Percentiles rank a stretch among this genome's conserved stretches.
phyloP scores from a whole-genome alignment of 2,888 invertebrate genomes.

The Uloborus plumipes region DNA sequence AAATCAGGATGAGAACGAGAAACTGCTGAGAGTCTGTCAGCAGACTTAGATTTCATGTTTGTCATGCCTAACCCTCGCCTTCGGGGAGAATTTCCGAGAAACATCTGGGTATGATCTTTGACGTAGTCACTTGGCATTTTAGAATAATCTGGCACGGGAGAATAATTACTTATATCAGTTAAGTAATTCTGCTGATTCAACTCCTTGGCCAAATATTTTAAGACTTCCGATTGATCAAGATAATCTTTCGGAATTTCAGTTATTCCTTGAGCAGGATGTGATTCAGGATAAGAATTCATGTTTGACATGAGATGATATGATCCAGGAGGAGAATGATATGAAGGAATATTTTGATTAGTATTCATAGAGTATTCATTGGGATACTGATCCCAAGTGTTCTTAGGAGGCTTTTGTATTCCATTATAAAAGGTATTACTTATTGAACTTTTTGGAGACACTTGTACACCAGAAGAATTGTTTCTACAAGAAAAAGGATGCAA shows the following conservation, averaged over 20 bases:
- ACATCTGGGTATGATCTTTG: constrained; percentile 48
- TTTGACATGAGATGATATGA: constrained; percentile 21
- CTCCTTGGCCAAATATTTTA: constrained; percentile 88
- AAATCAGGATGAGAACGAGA: constrained; percentile 89
- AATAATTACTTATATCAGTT: constrained; percentile 68
- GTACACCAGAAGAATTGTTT: constrained; percentile 31
- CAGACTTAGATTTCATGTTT: constrained; percentile 41
- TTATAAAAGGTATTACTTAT: constrained; percentile 27
- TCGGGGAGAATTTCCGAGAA: constrained; percentile 36
- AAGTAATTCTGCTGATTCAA: constrained; percentile 72
- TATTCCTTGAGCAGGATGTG: constrained; percentile 77
- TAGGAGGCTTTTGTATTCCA: constrained; percentile 24
- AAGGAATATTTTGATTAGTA: constrained; percentile 3
- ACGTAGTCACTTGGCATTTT: constrained; percentile 43
- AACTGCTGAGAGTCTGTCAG: constrained; percentile 69
- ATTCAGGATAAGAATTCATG: constrained; percentile 70
- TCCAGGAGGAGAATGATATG: constrained; percentile 9
- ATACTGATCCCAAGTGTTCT: constrained; percentile 34
- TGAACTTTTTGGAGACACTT: constrained; percentile 59
- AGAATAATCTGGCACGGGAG: constrained; percentile 70
- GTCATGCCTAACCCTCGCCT: constrained; percentile 31
- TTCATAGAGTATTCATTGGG: constrained; percentile 27
- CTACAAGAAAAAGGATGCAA: constrained; percentile 31
- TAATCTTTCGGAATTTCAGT: constrained; percentile 89
- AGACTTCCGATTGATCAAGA: constrained; percentile 84